Conservation (phyloP, 2,888 invertebrate genomes). For the Lamproptera curius region DNA sequence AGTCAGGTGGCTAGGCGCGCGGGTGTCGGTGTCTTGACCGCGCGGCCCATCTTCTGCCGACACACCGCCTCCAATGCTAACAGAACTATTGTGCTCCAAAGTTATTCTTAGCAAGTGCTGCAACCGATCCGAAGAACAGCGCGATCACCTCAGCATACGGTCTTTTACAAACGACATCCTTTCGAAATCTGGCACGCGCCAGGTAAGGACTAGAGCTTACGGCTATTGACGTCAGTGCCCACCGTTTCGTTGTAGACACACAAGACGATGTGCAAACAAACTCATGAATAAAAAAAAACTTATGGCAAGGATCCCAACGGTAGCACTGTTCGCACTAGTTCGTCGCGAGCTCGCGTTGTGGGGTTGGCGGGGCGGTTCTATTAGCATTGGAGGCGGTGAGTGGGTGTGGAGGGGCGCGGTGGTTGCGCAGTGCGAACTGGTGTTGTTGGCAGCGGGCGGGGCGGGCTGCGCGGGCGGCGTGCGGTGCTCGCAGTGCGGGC, state of each 20-base stretch:
- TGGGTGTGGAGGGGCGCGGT: constrained; percentile 28
- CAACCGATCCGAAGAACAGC: not conserved
- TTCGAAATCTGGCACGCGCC: too few relatives aligned
- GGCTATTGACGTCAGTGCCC: too few relatives aligned
- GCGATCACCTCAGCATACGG: not conserved
- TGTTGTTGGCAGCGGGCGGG: constrained; percentile 66
- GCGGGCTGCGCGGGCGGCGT: constrained; percentile 46
- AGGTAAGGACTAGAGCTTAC: too few relatives aligned
- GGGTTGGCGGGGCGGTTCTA: constrained; percentile 8
- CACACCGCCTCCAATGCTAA: constrained; percentile 25
- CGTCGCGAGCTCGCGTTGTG: too few relatives aligned
- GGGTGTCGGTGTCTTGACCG: constrained; percentile 60
- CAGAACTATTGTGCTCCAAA: constrained; percentile 8
- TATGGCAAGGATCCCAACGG: not conserved
- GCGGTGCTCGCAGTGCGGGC: constrained; percentile 83
- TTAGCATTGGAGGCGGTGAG: constrained; percentile 28
- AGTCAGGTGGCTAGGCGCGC: constrained; percentile 66
- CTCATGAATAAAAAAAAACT: too few relatives aligned
- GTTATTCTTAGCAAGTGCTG: too few relatives aligned
- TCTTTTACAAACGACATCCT: not conserved
- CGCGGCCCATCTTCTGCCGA: constrained; percentile 36
- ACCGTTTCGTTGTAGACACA: too few relatives aligned
- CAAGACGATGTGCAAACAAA: too few relatives aligned
- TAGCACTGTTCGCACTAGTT: too few relatives aligned
- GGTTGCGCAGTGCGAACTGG: constrained; percentile 55